These are phyloP conservation scores for Euplexia lucipara DNA, from an alignment of 2,888 invertebrate species.

Conservation along the genomic window DNA sequence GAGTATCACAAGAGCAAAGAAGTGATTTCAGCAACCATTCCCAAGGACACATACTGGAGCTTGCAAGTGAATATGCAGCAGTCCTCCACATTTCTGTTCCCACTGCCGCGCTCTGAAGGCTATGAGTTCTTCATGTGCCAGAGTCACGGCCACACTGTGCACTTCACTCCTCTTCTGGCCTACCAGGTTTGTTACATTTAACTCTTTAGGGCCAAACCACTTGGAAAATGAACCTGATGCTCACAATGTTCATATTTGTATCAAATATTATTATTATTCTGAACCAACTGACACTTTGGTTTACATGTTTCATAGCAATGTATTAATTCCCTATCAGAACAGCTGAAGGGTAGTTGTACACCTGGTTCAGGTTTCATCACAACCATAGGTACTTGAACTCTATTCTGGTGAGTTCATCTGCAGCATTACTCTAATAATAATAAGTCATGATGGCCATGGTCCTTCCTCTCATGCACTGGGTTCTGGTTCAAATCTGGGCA, in stretches of 20 bases:
- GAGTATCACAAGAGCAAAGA: constrained; percentile 95
- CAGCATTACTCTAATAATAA: no score
- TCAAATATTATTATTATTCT: background rate
- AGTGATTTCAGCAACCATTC: constrained; percentile 94
- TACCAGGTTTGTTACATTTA: constrained; percentile 94
- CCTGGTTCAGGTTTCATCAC: no score
- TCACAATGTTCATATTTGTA: background rate
- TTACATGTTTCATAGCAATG: no score
- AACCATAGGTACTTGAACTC: no score
- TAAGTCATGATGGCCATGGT: no score
- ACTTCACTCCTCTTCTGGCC: constrained; percentile 96
- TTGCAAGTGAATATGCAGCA: constrained; percentile 91
- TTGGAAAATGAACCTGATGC: background rate
- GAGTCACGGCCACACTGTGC: constrained; percentile 93
- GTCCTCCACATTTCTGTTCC: constrained; percentile 94
- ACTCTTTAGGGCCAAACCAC: no score
- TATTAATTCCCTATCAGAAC: no score
- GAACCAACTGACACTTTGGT: no score
- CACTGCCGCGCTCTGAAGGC: constrained; percentile 95
- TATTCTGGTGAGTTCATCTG: no score
- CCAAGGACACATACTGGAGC: constrained; percentile 90
- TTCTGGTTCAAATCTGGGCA: no score
- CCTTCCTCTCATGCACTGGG: no score
- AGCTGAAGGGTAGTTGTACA: no score
- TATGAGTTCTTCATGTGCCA: constrained; percentile 97